Conservation (phyloP, 2,888 invertebrate species). For the Netelia inedita region DNA sequence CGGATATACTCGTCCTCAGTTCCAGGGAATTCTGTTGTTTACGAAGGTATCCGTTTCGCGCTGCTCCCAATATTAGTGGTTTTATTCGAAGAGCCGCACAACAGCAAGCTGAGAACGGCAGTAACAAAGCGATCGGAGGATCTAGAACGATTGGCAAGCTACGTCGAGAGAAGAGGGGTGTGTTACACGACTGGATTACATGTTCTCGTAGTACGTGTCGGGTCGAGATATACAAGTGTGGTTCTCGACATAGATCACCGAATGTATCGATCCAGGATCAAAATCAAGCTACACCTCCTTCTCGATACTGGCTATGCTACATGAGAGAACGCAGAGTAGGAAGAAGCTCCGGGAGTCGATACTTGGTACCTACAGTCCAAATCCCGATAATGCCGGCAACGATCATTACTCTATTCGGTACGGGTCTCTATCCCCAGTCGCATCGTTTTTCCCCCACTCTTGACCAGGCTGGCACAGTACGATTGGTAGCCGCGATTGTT, state of each 20-base stretch:
- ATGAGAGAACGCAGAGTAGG: too few species aligned
- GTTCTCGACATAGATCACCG: conserved; percentile 37
- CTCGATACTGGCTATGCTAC: too few species aligned
- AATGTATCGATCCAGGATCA: not conserved
- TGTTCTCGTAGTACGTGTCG: conserved; percentile 61
- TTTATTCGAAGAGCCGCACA: conserved; percentile 33
- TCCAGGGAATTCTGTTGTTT: not conserved
- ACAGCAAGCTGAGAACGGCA: conserved; percentile 11
- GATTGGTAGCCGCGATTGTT: too few species aligned
- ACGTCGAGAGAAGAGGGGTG: conserved; percentile 54
- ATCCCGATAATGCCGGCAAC: too few species aligned
- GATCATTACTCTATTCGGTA: too few species aligned
- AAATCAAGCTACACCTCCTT: too few species aligned
- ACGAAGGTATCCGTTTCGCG: not conserved
- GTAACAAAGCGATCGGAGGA: conserved; percentile 30
- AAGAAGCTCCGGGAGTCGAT: too few species aligned
- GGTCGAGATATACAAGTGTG: conserved; percentile 64
- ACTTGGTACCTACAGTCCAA: too few species aligned
- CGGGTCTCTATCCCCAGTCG: too few species aligned
- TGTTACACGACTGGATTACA: conserved; percentile 69
- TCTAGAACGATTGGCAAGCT: conserved; percentile 42
- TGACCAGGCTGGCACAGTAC: too few species aligned
- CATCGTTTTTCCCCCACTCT: too few species aligned
- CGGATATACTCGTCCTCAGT: too few species aligned
- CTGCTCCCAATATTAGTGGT: conserved; percentile 13